Evolutionary conservation across 2,113 vertebrate species (phyloP).

Genomic region (Osmerus mordax): DNA sequence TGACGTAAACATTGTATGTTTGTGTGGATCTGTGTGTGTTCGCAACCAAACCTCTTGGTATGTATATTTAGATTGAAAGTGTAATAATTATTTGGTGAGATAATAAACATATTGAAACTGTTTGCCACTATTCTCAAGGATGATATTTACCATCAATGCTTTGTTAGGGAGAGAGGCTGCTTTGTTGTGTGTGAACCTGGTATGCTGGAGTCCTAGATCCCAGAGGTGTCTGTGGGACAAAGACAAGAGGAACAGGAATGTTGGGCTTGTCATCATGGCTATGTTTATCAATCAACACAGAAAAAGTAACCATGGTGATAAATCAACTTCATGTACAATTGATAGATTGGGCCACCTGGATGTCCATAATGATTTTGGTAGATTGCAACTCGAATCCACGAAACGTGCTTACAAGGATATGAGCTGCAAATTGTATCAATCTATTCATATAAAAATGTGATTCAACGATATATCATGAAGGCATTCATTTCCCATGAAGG

Average conservation of each 20-base stretch:
- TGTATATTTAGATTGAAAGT: too few species aligned
- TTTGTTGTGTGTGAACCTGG: neutral
- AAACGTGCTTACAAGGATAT: too few species aligned
- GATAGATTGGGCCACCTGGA: neutral
- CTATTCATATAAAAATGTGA: too few species aligned
- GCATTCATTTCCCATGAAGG: too few species aligned
- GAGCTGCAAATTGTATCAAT: too few species aligned
- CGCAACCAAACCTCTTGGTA: too few species aligned
- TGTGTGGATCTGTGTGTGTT: too few species aligned
- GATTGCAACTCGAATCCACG: too few species aligned
- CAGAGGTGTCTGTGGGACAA: neutral
- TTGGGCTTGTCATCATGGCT: conserved; percentile 2
- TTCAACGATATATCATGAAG: too few species aligned
- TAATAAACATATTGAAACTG: neutral
- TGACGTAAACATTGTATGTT: too few species aligned
- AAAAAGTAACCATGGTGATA: neutral
- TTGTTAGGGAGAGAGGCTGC: neutral
- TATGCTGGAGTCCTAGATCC: neutral
- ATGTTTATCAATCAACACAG: conserved; percentile 3
- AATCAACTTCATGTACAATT: neutral
- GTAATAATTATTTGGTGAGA: too few species aligned
- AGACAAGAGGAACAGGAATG: neutral
- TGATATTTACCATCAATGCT: neutral
- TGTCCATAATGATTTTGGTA: neutral
- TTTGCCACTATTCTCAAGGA: neutral